Evolutionary conservation across 2,797 vertebrate genomes (phyloP), one percentile per base, ranked within the genome.

Genomic region (Decapterus maruadsi): DNA sequence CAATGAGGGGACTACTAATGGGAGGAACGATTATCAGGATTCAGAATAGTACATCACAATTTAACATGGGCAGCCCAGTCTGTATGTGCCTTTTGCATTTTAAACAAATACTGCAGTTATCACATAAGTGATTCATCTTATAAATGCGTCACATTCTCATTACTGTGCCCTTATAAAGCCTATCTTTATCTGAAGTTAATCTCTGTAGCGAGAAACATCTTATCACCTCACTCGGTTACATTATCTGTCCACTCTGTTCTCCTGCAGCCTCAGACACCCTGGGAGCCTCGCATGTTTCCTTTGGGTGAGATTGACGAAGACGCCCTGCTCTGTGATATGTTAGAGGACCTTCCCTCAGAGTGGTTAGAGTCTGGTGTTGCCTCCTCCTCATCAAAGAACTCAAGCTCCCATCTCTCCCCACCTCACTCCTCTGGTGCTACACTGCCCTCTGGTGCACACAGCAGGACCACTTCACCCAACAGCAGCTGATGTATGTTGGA

Each of bases 251-350:
- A 80, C 11, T 71, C 6, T 86, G 38, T 72, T 66, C 31, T 70
- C 22, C 1, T 0, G 4, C 80, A 91, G 87, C 85, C 81, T 73
- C 80, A 64, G 72, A 50, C 68, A 17, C 83, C 91, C 16, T 93
- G 92, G 91, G 80, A 89, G 53, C 78, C 17, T 10, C 74, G 87
- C 71, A 55, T 73, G 53, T 93, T 92, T 82, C 92, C 89, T 70
- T 66, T 93, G 63, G 69, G 50, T 20, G 72, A 76, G 5, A 66
- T 59, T 1, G 53, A 89, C 12, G 88, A 88, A 57, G 66, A 75
- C 2, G 38, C 73, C 4, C 64, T 91, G 43, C 57, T 77, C 51
- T 77, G 34, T 40, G 72, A 81, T 48, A 6, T 77, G 53, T 31
- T 8, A 13, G 57, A 77, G 45, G 9, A 65, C 10, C 13, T 72